phyloP scores from a whole-genome alignment of 2,888 invertebrate genomes.

The Andricus quercusramuli region DNA sequence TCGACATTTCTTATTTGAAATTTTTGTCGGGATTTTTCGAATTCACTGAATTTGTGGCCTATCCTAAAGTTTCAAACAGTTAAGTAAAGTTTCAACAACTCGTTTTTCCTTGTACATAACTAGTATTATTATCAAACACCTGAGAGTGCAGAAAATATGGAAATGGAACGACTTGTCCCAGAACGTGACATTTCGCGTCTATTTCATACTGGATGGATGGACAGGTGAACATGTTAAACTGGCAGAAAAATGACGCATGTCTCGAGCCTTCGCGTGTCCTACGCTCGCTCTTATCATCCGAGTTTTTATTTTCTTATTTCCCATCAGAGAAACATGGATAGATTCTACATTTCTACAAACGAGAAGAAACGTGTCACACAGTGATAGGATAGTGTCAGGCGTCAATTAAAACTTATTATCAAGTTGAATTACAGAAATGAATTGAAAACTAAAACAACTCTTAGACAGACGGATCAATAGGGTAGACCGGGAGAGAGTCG shows the following conservation, averaged over 20 bases:
- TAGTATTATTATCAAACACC: not conserved
- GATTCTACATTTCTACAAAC: conserved; percentile 12
- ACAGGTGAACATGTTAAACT: conserved; percentile 29
- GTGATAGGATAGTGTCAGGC: not conserved
- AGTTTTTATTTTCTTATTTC: conserved; percentile 18
- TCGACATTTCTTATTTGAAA: too few relatives aligned
- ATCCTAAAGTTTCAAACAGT: too few relatives aligned
- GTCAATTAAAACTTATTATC: conserved; percentile 29
- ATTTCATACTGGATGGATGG: conserved; percentile 23
- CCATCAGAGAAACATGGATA: conserved; percentile 2
- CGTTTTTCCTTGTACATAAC: too few relatives aligned
- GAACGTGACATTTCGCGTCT: not conserved
- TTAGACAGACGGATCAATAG: not conserved
- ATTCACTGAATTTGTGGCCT: too few relatives aligned
- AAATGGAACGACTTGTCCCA: not conserved
- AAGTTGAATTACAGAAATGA: not conserved
- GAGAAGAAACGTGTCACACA: conserved; percentile 11
- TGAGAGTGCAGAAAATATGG: not conserved
- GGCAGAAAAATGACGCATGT: conserved; percentile 30
- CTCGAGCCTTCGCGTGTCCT: not conserved
- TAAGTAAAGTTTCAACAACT: too few relatives aligned
- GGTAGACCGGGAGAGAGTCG: too few relatives aligned
- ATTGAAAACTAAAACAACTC: not conserved
- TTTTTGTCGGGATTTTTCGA: too few relatives aligned
- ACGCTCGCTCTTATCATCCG: conserved; percentile 20